phyloP scores from a whole-genome alignment of 1,140 invertebrate species.

The Proctacanthus coquilletti region DNA sequence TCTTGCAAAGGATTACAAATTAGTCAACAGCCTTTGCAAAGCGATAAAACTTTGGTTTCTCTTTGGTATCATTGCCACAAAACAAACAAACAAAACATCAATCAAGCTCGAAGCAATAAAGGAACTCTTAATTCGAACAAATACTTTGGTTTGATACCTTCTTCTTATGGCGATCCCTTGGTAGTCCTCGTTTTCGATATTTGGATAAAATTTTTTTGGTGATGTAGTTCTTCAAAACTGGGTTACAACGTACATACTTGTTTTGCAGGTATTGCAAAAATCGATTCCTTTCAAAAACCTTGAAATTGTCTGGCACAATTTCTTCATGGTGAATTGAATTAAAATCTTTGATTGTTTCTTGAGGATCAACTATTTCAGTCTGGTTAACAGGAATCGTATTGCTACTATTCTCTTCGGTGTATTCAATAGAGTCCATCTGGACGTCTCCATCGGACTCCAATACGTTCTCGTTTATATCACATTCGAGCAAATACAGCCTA shows the following conservation, averaged over 20 bases:
- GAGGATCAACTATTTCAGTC: not conserved
- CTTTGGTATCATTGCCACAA: too few relatives aligned
- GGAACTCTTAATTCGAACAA: too few relatives aligned
- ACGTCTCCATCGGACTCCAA: constrained; percentile 6
- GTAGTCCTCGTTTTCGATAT: too few relatives aligned
- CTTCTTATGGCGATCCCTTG: too few relatives aligned
- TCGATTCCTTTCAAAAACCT: constrained; percentile 9
- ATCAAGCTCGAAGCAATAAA: too few relatives aligned
- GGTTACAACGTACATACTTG: constrained; percentile 16
- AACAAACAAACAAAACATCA: too few relatives aligned
- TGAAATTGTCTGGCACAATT: constrained; percentile 14
- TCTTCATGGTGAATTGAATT: constrained; percentile 20
- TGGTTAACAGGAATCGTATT: not conserved
- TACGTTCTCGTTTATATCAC: constrained; percentile 27
- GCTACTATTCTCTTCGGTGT: not conserved
- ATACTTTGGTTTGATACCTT: too few relatives aligned
- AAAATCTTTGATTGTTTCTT: constrained; percentile 2
- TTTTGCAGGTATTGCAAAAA: constrained; percentile 23
- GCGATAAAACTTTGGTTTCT: too few relatives aligned
- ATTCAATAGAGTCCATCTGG: too few relatives aligned
- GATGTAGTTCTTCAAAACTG: not conserved
- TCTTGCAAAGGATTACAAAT: too few relatives aligned
- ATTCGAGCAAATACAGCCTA: constrained; percentile 25
- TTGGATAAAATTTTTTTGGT: not conserved
- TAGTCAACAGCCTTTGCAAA: too few relatives aligned